Evolutionary conservation across 2,888 invertebrate genomes (phyloP), one percentile per base, ranked within the genome.

Genomic region (Luperina testacea): DNA sequence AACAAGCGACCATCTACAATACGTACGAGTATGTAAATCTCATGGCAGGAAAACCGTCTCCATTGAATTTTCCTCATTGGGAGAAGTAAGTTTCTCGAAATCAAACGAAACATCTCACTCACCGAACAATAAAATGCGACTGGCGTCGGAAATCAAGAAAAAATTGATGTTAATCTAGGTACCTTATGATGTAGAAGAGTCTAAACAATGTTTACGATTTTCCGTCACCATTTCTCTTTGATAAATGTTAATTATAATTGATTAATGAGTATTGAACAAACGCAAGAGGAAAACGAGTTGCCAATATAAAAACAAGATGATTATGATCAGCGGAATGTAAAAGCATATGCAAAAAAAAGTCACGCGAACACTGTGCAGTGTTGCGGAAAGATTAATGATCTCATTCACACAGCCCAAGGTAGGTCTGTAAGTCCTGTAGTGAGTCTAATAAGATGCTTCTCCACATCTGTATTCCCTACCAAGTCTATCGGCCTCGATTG

Each of bases 341-440:
- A 87, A 89, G 84, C 81, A 85, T 82, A 84, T 83, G 83, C 76
- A 88, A 84, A 89, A 88, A 80, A 75, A 15, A 80, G 75, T 78
- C 88, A 89, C 87, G 89, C 89, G 57, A 89, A 74, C 76, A 77
- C 64, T 75, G 81, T 64, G 80, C 80, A 75, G 59, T 86, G 77
- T 81, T 76, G 88, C 80, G 73, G 73, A 82, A 83, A 88, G 89
- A 89, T 88, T 82, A 83, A 84, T 82, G 82, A 86, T 87, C 88
- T 84, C 65, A 78, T 81, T 72, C 74, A 78, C 68, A 83, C 38
- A 45, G 63, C 53, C 69, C n/a, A 72, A 45, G 32, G 11, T 38
- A 74, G 38, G 9, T 57, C 63, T 53, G 76, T 27, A 59, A 48
- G 53, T 68, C 24, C 67, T 75, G 51, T 32, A 24, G 61, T 68